Percentiles rank a stretch among this genome's conserved stretches.
Conservation (phyloP, 2,888 invertebrate species). For the Drosophila emarginata region DNA sequence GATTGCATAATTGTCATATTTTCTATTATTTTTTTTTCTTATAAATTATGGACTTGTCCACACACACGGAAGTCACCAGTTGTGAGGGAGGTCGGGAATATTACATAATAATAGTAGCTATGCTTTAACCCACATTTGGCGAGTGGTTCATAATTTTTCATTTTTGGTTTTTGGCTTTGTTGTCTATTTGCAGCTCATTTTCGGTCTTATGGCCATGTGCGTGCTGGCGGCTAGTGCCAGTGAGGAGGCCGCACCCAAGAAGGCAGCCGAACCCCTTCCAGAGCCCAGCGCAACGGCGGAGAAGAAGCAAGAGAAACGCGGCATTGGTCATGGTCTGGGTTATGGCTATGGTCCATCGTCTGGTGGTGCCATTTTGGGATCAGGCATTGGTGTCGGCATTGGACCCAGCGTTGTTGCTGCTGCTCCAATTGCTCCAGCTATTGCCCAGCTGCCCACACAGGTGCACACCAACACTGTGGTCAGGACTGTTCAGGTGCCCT, state of each 20-base stretch:
- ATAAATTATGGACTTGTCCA: conserved; percentile 55
- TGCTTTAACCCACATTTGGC: conserved; percentile 25
- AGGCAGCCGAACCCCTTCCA: conserved; percentile 80
- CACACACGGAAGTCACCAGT: conserved; percentile 48
- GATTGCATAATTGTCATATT: conserved; percentile 67
- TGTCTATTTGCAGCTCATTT: conserved; percentile 75
- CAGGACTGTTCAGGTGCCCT: conserved; percentile 87
- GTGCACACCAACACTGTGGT: conserved; percentile 87
- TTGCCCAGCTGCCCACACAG: conserved; percentile 82
- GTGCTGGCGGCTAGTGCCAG: conserved; percentile 84
- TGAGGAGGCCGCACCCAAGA: conserved; percentile 84
- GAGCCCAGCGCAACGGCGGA: conserved; percentile 84
- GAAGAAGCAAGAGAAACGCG: conserved; percentile 91
- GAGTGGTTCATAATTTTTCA: conserved; percentile 37
- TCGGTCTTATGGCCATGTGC: conserved; percentile 85
- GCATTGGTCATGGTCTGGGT: conserved; percentile 85
- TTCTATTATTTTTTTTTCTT: background rate
- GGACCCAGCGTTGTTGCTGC: conserved; percentile 65
- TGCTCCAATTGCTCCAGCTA: conserved; percentile 78
- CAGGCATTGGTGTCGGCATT: conserved; percentile 56
- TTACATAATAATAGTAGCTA: conserved; percentile 31
- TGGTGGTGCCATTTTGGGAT: conserved; percentile 74
- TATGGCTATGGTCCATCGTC: conserved; percentile 83
- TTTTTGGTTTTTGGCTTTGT: conserved; percentile 27
- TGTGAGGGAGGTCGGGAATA: conserved; percentile 17